phyloP scores from a whole-genome alignment of 2,113 vertebrate genomes.

The Hyla sarda region DNA sequence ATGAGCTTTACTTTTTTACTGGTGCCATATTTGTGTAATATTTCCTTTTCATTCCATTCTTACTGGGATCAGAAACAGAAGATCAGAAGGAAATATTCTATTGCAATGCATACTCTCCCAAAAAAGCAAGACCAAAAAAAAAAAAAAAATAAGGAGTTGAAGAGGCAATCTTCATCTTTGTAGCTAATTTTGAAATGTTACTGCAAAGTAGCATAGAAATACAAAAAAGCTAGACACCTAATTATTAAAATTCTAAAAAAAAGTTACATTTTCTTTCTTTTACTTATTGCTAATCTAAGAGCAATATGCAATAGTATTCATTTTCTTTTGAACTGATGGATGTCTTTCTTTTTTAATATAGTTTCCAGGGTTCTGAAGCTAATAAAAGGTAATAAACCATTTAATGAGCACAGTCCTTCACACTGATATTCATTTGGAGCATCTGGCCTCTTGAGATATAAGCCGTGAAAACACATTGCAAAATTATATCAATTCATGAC shows the following conservation, averaged over 20 bases:
- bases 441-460: constrained; percentile 29
- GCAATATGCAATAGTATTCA: neutral
- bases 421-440: constrained; percentile 12
- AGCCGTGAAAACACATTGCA: constrained; percentile 26
- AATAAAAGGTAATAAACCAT: constrained; percentile 46
- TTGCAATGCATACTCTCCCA: too few species aligned
- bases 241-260: neutral
- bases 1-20: too few species aligned
- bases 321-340: constrained; percentile 26
- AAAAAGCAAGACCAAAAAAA: too few species aligned
- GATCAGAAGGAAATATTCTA: too few species aligned
- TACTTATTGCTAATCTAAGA: neutral
- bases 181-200: too few species aligned
- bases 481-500: constrained; percentile 23
- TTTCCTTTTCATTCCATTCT: too few species aligned
- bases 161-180: too few species aligned
- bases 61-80: too few species aligned
- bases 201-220: too few species aligned
- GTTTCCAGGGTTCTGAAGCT: constrained; percentile 31
- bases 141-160: too few species aligned
- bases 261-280: too few species aligned
- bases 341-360: constrained; percentile 25
- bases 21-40: too few species aligned
- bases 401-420: constrained; percentile 43
- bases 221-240: neutral